Conservation (phyloP, 2,113 vertebrate species). For the Alosa alosa region DNA sequence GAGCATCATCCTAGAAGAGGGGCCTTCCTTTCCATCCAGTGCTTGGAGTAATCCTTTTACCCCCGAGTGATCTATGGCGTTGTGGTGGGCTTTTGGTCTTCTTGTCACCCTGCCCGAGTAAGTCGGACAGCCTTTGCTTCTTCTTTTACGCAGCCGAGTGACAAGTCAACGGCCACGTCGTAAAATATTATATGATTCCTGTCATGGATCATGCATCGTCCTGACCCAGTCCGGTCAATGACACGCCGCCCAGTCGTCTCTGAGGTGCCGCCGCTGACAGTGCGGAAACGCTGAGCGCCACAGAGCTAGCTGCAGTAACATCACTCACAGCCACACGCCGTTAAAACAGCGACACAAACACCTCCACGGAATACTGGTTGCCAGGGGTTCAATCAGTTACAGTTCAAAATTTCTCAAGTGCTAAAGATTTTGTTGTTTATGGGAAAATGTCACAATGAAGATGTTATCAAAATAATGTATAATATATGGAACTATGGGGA, state of each 20-base stretch:
- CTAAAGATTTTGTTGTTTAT: not conserved
- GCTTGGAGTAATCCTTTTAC: not conserved
- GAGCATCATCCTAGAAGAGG: not conserved
- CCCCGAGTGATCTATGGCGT: not conserved
- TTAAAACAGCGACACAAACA: not conserved
- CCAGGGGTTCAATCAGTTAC: not conserved
- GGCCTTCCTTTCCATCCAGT: not conserved
- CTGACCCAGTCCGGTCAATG: not conserved
- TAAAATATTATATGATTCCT: constrained; percentile 4
- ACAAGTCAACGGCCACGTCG: not conserved
- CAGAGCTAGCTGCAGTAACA: not conserved
- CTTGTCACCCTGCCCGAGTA: not conserved
- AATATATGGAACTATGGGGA: not conserved
- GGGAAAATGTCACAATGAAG: not conserved
- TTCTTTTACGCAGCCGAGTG: not conserved
- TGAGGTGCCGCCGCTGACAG: not conserved
- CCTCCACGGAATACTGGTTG: not conserved
- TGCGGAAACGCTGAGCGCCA: not conserved
- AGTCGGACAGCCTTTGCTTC: not conserved
- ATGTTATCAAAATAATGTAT: not conserved
- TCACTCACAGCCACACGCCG: not conserved
- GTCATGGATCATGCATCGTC: not conserved
- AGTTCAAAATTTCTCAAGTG: not conserved
- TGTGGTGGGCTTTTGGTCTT: not conserved
- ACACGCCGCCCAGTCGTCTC: not conserved